Conservation (phyloP, 2,113 vertebrate species). For the Sakesphorus luctuosus region DNA sequence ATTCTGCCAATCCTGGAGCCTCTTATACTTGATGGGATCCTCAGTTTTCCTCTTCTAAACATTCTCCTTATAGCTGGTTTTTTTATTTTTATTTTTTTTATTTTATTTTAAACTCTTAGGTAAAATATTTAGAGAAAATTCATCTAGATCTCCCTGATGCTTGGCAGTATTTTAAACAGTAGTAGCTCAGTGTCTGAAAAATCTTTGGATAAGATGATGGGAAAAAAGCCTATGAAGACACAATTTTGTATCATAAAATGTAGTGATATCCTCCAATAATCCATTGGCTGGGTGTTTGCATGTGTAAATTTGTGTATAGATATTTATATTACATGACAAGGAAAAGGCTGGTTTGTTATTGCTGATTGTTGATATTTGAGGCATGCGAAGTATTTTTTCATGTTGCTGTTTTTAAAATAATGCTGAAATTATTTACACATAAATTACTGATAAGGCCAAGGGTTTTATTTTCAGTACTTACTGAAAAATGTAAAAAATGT, state of each 20-base stretch:
- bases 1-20: background rate
- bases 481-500: background rate
- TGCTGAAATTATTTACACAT: background rate
- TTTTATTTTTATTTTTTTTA: too few species aligned
- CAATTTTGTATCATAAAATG: background rate
- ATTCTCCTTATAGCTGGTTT: fast-evolving
- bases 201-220: background rate
- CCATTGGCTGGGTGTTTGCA: background rate
- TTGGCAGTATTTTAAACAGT: background rate
- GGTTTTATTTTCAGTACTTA: background rate
- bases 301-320: background rate
- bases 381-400: background rate
- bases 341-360: background rate
- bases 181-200: background rate
- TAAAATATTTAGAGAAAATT: background rate
- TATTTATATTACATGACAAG: background rate
- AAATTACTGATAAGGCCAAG: background rate
- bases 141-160: background rate
- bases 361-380: background rate
- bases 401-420: background rate
- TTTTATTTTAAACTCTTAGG: background rate
- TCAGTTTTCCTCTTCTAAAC: background rate
- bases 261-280: background rate
- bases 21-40: background rate
- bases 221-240: background rate